Percentiles rank a stretch among this genome's conserved stretches.
Conservation (phyloP, 2,113 vertebrate genomes). For the Leptocoma aspasia region DNA sequence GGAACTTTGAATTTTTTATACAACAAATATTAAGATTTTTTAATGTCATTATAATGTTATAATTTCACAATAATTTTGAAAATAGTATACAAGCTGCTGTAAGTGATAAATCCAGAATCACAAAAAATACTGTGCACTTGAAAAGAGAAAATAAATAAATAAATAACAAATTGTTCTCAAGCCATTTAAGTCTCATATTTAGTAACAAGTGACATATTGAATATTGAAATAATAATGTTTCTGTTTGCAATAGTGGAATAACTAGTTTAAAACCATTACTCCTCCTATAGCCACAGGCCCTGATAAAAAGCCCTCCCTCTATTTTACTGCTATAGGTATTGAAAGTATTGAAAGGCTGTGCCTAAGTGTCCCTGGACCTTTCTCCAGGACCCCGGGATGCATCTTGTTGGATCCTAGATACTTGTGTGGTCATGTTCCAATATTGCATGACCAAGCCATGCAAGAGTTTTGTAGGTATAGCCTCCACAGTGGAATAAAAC, state of each 20-base stretch:
- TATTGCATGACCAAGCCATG: fast-evolving
- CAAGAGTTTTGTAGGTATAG: not conserved
- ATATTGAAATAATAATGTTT: not conserved
- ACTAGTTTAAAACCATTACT: not conserved
- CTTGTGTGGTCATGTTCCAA: not conserved
- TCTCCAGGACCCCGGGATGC: not conserved
- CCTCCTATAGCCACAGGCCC: not conserved
- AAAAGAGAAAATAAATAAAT: not conserved
- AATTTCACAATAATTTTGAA: not conserved
- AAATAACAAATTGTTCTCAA: not conserved
- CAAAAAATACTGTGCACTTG: not conserved
- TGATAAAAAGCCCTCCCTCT: not conserved
- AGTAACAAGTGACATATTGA: fast-evolving
- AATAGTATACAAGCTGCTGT: not conserved
- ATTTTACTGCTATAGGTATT: not conserved
- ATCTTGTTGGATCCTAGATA: too few relatives aligned
- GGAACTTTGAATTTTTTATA: not conserved
- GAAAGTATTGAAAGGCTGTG: not conserved
- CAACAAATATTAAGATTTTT: not conserved
- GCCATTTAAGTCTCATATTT: not conserved
- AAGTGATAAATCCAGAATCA: not conserved
- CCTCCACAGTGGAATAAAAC: not conserved
- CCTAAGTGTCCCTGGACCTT: not conserved
- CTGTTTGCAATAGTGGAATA: not conserved
- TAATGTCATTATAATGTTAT: not conserved